Percentiles rank a stretch among this genome's conserved stretches.
Conservation (phyloP, 2,888 invertebrate species). For the Drosophila bunnanda region DNA sequence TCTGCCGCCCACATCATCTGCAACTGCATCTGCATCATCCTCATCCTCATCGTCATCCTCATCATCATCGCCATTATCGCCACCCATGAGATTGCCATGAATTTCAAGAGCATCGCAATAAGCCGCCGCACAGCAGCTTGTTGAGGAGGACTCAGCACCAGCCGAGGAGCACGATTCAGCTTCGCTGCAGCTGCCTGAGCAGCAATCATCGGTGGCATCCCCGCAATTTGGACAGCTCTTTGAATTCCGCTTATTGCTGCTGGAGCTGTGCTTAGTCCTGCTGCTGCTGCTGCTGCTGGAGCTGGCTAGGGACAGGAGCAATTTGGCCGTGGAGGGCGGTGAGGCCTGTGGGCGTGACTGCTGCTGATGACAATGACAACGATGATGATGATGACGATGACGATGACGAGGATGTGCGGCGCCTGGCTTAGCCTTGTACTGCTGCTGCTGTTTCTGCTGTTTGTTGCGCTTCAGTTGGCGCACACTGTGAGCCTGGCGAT, state of each 20-base stretch:
- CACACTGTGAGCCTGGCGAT: constrained; percentile 71
- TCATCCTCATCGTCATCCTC: constrained; percentile 25
- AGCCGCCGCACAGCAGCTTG: constrained; percentile 42
- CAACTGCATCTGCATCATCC: too few relatives aligned
- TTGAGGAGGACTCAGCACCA: constrained; percentile 42
- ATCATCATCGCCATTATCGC: constrained; percentile 34
- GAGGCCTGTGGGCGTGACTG: constrained; percentile 35
- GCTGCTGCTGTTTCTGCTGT: constrained; percentile 45
- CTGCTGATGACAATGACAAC: constrained; percentile 32
- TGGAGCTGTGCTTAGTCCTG: constrained; percentile 8
- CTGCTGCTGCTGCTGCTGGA: neutral
- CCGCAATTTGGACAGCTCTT: constrained; percentile 42
- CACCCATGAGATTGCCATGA: constrained; percentile 14
- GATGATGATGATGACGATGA: constrained; percentile 32
- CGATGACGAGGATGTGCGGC: constrained; percentile 32
- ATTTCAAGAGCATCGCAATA: constrained; percentile 37
- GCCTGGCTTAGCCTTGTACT: constrained; percentile 27
- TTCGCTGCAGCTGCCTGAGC: constrained; percentile 47
- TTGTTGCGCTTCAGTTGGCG: constrained; percentile 78
- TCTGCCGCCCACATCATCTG: constrained; percentile 20
- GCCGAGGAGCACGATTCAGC: constrained; percentile 51
- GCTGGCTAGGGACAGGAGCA: constrained; percentile 70
- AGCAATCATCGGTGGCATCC: constrained; percentile 44
- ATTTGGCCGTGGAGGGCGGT: constrained; percentile 67
- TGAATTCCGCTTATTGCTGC: constrained; percentile 27